phyloP scores from a whole-genome alignment of 2,797 vertebrate genomes.

The Leptodactylus fallax region DNA sequence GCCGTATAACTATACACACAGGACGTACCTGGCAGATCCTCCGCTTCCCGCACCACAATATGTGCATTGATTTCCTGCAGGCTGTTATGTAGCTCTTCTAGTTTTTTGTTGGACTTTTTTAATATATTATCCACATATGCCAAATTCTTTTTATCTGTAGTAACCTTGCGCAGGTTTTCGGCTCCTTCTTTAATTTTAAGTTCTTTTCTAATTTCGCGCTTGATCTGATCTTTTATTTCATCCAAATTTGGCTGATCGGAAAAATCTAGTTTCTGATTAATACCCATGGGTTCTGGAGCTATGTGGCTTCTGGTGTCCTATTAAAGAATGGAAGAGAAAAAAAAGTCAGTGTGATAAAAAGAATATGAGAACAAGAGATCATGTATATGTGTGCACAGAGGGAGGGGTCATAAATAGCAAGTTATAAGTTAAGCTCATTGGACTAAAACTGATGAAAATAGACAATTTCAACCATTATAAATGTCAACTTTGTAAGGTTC shows the following conservation, averaged over 20 bases:
- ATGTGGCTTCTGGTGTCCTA: conserved; percentile 88
- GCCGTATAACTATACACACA: no score
- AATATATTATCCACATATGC: conserved; percentile 99
- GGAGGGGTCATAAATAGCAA: no score
- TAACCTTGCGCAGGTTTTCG: conserved; percentile 97
- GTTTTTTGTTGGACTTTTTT: conserved; percentile 98
- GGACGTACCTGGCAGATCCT: conserved; percentile 89
- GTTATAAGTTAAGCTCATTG: no score
- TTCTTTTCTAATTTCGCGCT: conserved; percentile 98
- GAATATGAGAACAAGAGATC: no score
- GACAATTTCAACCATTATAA: no score
- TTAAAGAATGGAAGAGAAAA: conserved; percentile 55
- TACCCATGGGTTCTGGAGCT: conserved; percentile 86
- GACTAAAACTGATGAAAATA: no score
- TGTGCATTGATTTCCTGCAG: conserved; percentile 97
- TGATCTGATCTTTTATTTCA: conserved; percentile 97
- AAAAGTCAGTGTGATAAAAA: background rate
- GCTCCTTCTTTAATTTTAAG: conserved; percentile 99
- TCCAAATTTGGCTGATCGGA: conserved; percentile 98
- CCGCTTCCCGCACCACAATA: conserved; percentile 95
- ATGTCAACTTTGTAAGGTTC: no score
- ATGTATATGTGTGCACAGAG: no score
- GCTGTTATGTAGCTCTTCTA: conserved; percentile 96
- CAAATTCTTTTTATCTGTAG: conserved; percentile 98
- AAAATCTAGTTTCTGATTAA: conserved; percentile 91